phyloP scores from a whole-genome alignment of 2,113 vertebrate species.

The Amia ocellicauda region DNA sequence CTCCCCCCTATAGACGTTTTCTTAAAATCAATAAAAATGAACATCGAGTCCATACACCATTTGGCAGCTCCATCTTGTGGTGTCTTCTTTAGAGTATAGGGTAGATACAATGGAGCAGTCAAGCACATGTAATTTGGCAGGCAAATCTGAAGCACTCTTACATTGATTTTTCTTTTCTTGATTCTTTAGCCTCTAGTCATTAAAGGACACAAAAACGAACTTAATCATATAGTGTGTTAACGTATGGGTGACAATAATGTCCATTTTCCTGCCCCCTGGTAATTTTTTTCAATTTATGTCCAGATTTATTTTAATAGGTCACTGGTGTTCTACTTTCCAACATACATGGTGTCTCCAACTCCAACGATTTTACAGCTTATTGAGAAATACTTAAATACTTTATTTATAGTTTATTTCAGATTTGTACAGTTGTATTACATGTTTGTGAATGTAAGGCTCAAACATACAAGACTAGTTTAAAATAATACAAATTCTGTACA shows the following conservation, averaged over 20 bases:
- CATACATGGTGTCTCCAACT: constrained; percentile 41
- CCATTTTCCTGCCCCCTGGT: constrained; percentile 74
- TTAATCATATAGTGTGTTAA: constrained; percentile 77
- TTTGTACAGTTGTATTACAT: no score
- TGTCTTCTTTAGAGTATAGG: constrained; percentile 78
- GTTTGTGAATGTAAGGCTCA: no score
- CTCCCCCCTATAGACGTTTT: constrained; percentile 61
- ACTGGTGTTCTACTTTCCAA: constrained; percentile 51
- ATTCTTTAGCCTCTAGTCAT: constrained; percentile 87
- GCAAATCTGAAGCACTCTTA: constrained; percentile 75
- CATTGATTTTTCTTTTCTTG: constrained; percentile 82
- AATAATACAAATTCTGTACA: no score
- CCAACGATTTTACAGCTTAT: constrained; percentile 3
- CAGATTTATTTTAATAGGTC: constrained; percentile 76
- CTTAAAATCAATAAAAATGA: constrained; percentile 85
- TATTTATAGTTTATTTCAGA: no score
- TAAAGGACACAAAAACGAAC: constrained; percentile 70
- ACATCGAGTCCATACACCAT: constrained; percentile 77
- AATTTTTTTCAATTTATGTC: constrained; percentile 63
- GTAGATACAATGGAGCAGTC: constrained; percentile 82
- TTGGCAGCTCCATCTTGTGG: constrained; percentile 78
- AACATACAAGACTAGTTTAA: no score
- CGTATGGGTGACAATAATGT: constrained; percentile 77
- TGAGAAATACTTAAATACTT: no score
- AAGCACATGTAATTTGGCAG: constrained; percentile 85